Percentiles rank a stretch among this genome's conserved stretches.
phyloP scores from a whole-genome alignment of 2,113 vertebrate genomes.

The Planiliza haematocheilus region DNA sequence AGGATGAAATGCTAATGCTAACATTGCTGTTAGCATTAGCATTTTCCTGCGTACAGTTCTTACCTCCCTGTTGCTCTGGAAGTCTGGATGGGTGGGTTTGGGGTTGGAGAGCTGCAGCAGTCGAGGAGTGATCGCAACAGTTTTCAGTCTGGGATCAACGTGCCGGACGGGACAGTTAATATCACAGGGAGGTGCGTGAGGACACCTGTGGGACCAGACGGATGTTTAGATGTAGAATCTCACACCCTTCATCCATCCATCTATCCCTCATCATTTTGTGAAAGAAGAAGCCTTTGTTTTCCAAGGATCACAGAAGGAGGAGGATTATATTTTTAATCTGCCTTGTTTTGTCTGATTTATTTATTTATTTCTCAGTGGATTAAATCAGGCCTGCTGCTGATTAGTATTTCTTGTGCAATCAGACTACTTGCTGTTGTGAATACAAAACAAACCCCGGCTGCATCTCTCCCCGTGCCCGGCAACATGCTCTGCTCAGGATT shows the following conservation, averaged over 20 bases:
- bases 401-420: not conserved
- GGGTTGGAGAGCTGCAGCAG: constrained; percentile 75
- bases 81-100: constrained; percentile 67
- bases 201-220: constrained; percentile 50
- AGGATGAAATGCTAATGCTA: no score
- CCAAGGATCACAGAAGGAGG: not conserved
- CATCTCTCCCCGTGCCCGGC: not conserved
- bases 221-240: not conserved
- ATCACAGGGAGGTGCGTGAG: constrained; percentile 62
- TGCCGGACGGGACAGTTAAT: constrained; percentile 72
- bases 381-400: not conserved
- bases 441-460: constrained; percentile 1
- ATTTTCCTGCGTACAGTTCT: not conserved
- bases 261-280: no score
- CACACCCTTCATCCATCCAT: not conserved
- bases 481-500: constrained; percentile 36
- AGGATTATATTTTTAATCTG: constrained; percentile 1
- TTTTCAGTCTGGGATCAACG: constrained; percentile 15
- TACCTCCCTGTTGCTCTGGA: constrained; percentile 69
- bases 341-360: constrained; percentile 20
- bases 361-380: constrained; percentile 15
- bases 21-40: no score
- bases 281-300: not conserved
- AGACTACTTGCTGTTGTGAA: not conserved
- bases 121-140: constrained; percentile 51